Conservation (phyloP, 2,888 invertebrate genomes). For the Stramonita haemastoma region DNA sequence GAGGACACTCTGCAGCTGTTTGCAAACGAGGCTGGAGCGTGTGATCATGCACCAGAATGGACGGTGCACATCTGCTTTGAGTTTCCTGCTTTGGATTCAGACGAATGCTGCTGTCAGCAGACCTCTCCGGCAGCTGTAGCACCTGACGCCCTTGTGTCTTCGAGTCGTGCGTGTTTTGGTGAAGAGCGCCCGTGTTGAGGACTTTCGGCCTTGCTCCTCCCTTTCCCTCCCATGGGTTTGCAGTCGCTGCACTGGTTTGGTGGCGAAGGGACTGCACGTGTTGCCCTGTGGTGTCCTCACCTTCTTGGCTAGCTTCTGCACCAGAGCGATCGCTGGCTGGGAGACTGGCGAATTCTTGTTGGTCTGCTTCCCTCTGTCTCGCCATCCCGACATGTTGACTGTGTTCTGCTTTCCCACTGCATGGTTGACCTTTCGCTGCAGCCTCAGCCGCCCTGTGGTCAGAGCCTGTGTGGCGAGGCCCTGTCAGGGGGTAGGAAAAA, state of each 20-base stretch:
- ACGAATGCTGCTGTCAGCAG: too few species aligned
- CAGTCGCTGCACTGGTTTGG: background rate
- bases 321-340: background rate
- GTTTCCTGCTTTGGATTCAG: background rate
- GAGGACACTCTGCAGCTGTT: background rate
- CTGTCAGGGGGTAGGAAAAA: background rate
- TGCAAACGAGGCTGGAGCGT: background rate
- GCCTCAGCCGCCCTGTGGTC: background rate
- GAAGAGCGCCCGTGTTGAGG: background rate
- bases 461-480: background rate
- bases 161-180: background rate
- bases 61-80: background rate
- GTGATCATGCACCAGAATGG: background rate
- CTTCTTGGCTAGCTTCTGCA: background rate
- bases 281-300: background rate
- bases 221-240: background rate
- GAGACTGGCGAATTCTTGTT: background rate
- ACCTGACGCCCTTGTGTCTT: too few species aligned
- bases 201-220: background rate
- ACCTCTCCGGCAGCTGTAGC: too few species aligned
- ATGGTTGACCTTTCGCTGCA: background rate
- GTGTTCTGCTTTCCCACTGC: background rate
- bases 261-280: background rate
- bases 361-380: background rate
- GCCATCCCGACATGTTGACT: background rate